Evolutionary conservation across 2,888 invertebrate species (phyloP).

Genomic region (Drosophila demipolita): DNA sequence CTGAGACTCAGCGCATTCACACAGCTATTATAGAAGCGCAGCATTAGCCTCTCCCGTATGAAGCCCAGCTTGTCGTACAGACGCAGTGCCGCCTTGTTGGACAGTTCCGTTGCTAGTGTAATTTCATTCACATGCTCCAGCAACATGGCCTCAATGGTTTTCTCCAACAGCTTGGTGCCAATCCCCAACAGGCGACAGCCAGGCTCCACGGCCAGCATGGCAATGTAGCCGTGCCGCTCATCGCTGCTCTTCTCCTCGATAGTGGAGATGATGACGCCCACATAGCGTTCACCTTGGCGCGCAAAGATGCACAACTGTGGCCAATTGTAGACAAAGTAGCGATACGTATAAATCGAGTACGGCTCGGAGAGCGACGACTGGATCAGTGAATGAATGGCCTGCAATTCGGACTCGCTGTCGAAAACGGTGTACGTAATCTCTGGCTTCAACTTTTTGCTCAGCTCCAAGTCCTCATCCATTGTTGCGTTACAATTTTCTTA

Average conservation of each 20-base stretch:
- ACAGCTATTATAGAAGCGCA: conserved; percentile 99
- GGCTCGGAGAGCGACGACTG: conserved; percentile 64
- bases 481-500: conserved; percentile 8
- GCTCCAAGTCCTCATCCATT: conserved; percentile 18
- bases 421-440: conserved; percentile 40
- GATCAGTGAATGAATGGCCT: conserved; percentile 45
- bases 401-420: conserved; percentile 45
- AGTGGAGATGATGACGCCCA: conserved; percentile 68
- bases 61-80: conserved; percentile 99
- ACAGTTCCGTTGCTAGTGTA: conserved; percentile 99
- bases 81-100: conserved; percentile 97
- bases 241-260: conserved; percentile 38
- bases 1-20: conserved; percentile 98
- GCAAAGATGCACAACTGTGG: conserved; percentile 66
- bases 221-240: conserved; percentile 55
- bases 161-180: conserved; percentile 53
- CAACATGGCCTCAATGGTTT: conserved; percentile 92
- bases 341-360: conserved; percentile 71
- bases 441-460: conserved; percentile 81
- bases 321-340: conserved; percentile 73
- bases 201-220: conserved; percentile 69
- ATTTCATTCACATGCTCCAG: conserved; percentile 98
- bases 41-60: conserved; percentile 98
- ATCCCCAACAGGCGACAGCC: conserved; percentile 54
- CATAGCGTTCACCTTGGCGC: conserved; percentile 47